Evolutionary conservation across 2,113 vertebrate species (phyloP).

Genomic region (Oreochromis niloticus): DNA sequence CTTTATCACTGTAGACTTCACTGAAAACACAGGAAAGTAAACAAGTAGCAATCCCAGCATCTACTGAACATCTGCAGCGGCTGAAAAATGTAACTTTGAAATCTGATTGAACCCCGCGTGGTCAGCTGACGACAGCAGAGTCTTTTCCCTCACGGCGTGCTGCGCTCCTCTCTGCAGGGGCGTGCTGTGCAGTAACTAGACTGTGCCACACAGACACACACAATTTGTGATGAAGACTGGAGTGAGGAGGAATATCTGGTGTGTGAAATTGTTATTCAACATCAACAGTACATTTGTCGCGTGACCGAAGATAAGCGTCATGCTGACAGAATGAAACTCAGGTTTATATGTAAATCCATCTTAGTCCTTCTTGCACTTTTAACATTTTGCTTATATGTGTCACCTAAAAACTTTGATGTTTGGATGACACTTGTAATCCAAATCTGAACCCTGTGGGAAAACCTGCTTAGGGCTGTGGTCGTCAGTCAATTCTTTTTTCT

Average conservation of each 20-base stretch:
- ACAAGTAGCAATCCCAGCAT: background rate
- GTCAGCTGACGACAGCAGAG: background rate
- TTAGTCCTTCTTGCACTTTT: background rate
- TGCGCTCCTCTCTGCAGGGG: background rate
- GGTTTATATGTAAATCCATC: background rate
- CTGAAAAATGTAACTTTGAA: background rate
- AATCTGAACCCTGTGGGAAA: background rate
- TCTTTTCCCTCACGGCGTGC: background rate
- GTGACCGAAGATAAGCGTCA: background rate
- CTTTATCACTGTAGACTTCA: background rate
- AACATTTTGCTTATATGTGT: background rate
- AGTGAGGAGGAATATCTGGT: background rate
- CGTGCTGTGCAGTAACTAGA: background rate
- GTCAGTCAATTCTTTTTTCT: background rate
- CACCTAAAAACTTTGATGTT: background rate
- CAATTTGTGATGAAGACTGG: fast-evolving
- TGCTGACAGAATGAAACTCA: background rate
- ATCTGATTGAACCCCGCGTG: background rate
- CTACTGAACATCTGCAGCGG: background rate
- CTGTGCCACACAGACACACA: background rate
- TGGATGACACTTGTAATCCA: background rate
- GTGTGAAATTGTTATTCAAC: background rate
- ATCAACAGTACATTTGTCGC: background rate
- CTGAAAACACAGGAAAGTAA: background rate
- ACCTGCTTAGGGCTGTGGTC: background rate